Percentiles rank a stretch among this genome's conserved stretches.
Conservation (phyloP, 2,113 vertebrate species). For the Elaphurus davidianus region DNA sequence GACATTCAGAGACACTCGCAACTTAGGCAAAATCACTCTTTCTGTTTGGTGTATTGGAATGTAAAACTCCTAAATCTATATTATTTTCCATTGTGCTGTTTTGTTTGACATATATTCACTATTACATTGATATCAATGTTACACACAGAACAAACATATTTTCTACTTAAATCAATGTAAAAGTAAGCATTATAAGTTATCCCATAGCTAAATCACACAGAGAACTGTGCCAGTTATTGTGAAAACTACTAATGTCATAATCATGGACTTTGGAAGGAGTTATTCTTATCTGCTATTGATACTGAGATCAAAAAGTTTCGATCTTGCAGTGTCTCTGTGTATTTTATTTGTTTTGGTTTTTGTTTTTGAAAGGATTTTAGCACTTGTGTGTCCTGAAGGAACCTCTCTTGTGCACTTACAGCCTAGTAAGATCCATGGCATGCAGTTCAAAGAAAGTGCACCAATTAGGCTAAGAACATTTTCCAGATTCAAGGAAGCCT, state of each 20-base stretch:
- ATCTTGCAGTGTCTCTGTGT: background rate
- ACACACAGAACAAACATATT: background rate
- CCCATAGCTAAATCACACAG: background rate
- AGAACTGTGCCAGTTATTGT: background rate
- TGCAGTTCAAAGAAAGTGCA: conserved; percentile 73
- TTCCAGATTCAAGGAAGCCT: conserved; percentile 72
- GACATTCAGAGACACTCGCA: background rate
- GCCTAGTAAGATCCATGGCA: conserved; percentile 68
- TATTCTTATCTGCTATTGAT: background rate
- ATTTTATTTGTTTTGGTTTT: conserved; percentile 49
- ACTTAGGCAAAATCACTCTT: background rate
- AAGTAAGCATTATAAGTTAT: background rate
- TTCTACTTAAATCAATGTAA: background rate
- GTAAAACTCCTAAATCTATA: background rate
- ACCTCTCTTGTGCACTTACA: conserved; percentile 46
- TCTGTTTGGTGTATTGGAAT: background rate
- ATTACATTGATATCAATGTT: background rate
- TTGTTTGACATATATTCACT: background rate
- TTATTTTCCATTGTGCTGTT: background rate
- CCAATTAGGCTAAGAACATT: conserved; percentile 72
- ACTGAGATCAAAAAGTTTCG: background rate
- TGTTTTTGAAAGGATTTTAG: background rate
- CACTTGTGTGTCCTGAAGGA: conserved; percentile 58
- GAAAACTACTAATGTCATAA: background rate
- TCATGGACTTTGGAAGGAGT: background rate